Base-by-base conservation (phyloP, 2,113 vertebrate species). In the Macquaria ambigua region DNA sequence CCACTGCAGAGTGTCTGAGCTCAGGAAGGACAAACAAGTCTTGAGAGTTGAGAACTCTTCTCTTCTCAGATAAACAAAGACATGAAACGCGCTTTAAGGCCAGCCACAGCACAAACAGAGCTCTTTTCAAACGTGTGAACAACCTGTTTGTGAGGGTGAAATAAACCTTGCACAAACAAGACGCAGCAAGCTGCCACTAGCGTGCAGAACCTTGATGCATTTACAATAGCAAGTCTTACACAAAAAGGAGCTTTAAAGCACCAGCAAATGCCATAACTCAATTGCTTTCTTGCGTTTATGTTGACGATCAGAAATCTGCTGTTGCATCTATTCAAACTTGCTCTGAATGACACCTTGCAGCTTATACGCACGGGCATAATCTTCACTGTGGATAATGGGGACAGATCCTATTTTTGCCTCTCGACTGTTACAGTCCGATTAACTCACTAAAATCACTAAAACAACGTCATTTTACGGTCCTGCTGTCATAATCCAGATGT, bases 61-160 rank as follows among this genome's bases (percentile, higher is more conserved):
- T 89, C 73, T 87, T 79, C 80, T 88, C 82, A 16, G 81, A 89
- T 86, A 86, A 90, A 92, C 90, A 90, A 84, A 89, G 93, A 89
- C 84, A 84, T 82, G 80, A 93, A 89, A 89, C 62, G 0, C 59
- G 77, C 81, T 88, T 88, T 77, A 90, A 85, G 82, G 77, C 81
- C 76, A 4, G 67, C 87, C 46, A 78, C 73, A 53, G 83, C 84
- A 74, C 74, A 90, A 82, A 81, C 90, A 79, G 59, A 82, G 39
- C 50, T 59, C 71, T 72, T 77, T 88, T 87, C 71, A 84, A 81
- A 86, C 14, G 52, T 53, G 64, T 77, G 72, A 87, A 89, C 83
- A 88, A 90, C 90, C 89, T 91, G 92, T 79, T 83, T 14, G 8
- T 63, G 9, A 61, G 85, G 72, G 81, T 58, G 28, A 82, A 90